Base-by-base conservation (phyloP, 2,113 vertebrate species). In the Gorsachius goisagi region DNA sequence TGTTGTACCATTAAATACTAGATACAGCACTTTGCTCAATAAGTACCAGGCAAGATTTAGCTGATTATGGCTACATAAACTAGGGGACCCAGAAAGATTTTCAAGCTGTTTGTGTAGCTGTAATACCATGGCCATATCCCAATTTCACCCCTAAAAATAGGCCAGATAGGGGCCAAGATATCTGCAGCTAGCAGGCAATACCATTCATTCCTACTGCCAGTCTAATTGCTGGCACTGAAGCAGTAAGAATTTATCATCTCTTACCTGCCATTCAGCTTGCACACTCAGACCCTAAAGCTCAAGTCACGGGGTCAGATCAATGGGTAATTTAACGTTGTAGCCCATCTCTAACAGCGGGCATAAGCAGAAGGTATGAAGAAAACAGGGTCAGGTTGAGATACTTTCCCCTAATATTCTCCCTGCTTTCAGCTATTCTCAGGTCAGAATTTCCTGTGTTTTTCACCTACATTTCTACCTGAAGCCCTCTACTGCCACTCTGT, bases 11-110 rank as follows among this genome's bases (percentile, higher is more conserved):
- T 15, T 60, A 62, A 81, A 44, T 10, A 52, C 16, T 22, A 9
- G 35, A 39, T 12, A 22, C 0, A 68, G 39, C 23, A 7, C 22
- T 9, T 15, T 26, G 21, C n/a, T 33, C 58, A 15, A 0, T 1
- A 20, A 73, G 11, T 1, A 33, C 27, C 23, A 41, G 47, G 52
- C 6, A 37, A 32, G 28, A 50, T n/a, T 50, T 39, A 62, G 28
- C n/a, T 56, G 11, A 50, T 33, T 30, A 24, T 6, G 20, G 33
- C 47, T 45, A 41, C 9, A n/a, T 66, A 20, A 58, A 17, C 7
- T 2, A 73, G 19, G 20, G 30, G 6, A 66, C 4, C 2, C 32
- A 26, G 39, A 13, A 27, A 7, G 8, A 9, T 73, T n/a, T n/a
- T 44, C 28, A 67, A 69, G 37, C 24, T 72, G 12, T 33, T 39